Evolutionary conservation across 2,888 invertebrate genomes (phyloP).

Genomic region (Xanthorhoe spadicearia): DNA sequence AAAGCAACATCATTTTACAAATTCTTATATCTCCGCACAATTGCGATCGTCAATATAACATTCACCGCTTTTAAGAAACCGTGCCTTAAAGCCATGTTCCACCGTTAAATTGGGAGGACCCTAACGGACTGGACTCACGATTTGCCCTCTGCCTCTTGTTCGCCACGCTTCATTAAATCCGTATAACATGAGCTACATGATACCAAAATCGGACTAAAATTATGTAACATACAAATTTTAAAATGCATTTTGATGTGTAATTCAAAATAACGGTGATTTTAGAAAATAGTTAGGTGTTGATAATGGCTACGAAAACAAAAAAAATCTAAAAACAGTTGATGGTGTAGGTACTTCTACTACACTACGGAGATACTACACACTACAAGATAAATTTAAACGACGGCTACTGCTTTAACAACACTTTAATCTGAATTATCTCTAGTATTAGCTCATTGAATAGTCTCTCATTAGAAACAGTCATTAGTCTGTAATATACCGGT

Average conservation of each 20-base stretch:
- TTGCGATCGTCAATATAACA: not conserved
- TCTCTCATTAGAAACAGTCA: not conserved
- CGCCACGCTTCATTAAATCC: slow-evolving; percentile 15
- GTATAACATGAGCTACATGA: slow-evolving; percentile 5
- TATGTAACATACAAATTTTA: no score
- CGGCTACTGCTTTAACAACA: not conserved
- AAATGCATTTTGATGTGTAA: not conserved
- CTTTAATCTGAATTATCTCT: not conserved
- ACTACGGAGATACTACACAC: no score
- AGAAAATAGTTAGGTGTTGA: no score
- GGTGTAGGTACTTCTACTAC: no score
- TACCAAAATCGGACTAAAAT: not conserved
- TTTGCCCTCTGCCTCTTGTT: slow-evolving; percentile 32
- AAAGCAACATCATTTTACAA: no score
- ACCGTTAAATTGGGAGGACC: slow-evolving; percentile 46
- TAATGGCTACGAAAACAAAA: no score
- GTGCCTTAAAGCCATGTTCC: slow-evolving; percentile 36
- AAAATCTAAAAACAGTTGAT: no score
- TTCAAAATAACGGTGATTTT: no score
- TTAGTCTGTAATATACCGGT: slow-evolving; percentile 12
- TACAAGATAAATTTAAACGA: not conserved
- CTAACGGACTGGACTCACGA: slow-evolving; percentile 45
- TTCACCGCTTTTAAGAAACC: not conserved
- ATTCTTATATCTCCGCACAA: no score
- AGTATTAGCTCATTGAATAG: not conserved